Conservation (phyloP, 92 coral and sea anemone species). For the Plumapathes pennacea region DNA sequence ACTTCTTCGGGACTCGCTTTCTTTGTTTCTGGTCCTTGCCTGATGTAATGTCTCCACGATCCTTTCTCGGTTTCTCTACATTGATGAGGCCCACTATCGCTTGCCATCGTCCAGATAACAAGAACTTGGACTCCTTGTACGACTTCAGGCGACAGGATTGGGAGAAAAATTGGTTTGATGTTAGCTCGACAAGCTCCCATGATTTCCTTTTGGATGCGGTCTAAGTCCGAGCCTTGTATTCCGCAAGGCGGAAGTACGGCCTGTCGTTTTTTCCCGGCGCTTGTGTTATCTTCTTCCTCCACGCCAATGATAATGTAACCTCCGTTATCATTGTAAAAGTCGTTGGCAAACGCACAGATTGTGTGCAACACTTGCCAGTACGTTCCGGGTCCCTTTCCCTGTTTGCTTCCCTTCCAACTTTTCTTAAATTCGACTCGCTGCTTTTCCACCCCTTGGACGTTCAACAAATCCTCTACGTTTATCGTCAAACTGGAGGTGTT, state of each 20-base stretch:
- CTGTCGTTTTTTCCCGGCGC: constrained; percentile 32
- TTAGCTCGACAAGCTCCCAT: constrained; percentile 52
- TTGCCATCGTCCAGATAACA: constrained; percentile 63
- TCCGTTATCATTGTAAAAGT: constrained; percentile 73
- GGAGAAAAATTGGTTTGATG: constrained; percentile 51
- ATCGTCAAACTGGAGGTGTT: constrained; percentile 42
- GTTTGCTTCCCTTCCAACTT: constrained; percentile 45
- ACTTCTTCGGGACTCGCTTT: constrained; percentile 34
- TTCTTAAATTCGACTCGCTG: constrained; percentile 65
- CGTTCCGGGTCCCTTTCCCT: constrained; percentile 34
- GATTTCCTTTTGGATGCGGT: constrained; percentile 61
- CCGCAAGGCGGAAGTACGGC: constrained; percentile 58
- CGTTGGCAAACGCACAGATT: constrained; percentile 79
- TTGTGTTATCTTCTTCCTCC: constrained; percentile 49
- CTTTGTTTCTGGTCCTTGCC: constrained; percentile 57
- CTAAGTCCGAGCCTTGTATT: constrained; percentile 27
- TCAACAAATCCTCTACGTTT: constrained; percentile 36
- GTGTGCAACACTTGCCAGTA: constrained; percentile 62
- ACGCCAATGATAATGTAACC: constrained; percentile 74
- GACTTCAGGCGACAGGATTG: constrained; percentile 62
- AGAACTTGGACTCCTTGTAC: constrained; percentile 44
- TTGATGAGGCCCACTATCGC: constrained; percentile 61
- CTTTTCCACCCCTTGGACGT: constrained; percentile 60
- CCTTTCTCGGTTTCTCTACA: constrained; percentile 61
- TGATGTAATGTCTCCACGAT: constrained; percentile 32